Evolutionary conservation across 35 echinoderm and acorn worm genomes (phyloP).

Genomic region (Hemicentrotus pulcherrimus): DNA sequence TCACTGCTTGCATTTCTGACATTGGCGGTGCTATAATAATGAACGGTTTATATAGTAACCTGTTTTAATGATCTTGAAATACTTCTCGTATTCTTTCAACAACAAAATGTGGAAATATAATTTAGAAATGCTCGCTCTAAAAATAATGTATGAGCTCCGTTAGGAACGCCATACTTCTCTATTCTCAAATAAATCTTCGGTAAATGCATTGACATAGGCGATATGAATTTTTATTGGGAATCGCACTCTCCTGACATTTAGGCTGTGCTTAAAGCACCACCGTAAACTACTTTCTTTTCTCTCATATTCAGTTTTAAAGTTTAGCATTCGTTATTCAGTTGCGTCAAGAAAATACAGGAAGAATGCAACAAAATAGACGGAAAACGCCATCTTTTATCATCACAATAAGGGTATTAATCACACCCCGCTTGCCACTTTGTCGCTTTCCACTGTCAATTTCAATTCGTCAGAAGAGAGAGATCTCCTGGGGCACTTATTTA

Average conservation of each 20-base stretch:
- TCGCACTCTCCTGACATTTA: neutral
- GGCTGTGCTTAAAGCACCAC: neutral
- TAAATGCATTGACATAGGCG: neutral
- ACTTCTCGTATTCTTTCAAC: no score
- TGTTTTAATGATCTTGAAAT: no score
- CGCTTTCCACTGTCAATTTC: slow-evolving; percentile 16
- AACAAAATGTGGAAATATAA: no score
- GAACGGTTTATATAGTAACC: no score
- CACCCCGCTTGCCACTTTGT: neutral
- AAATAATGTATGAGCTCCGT: neutral
- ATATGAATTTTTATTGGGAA: neutral
- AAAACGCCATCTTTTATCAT: neutral
- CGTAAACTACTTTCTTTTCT: neutral
- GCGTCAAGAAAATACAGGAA: slow-evolving; percentile 15
- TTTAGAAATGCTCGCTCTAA: no score
- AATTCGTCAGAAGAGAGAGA: neutral
- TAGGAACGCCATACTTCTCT: neutral
- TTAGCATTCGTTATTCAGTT: neutral
- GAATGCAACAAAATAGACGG: neutral
- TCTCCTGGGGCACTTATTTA: neutral
- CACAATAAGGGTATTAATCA: neutral
- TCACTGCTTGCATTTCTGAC: no score
- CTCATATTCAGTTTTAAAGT: neutral
- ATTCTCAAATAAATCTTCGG: neutral
- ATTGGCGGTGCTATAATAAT: no score